Conservation (phyloP, 1,140 invertebrate species). For the Orius laevigatus region DNA sequence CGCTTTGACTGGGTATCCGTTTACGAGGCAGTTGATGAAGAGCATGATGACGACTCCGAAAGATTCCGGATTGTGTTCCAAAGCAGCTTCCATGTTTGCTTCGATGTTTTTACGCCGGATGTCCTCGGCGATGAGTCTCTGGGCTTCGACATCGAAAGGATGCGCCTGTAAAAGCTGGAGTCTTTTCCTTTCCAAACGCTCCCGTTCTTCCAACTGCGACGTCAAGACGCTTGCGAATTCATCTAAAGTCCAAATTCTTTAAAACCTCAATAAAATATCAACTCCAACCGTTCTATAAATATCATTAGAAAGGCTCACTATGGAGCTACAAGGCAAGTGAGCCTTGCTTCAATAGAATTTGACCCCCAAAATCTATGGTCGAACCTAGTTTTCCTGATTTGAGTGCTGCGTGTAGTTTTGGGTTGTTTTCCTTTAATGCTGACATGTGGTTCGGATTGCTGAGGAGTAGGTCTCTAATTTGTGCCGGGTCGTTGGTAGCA, state of each 20-base stretch:
- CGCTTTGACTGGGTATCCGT: slow-evolving; percentile 88
- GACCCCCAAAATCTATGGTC: not conserved
- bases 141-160: slow-evolving; percentile 88
- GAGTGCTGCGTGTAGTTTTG: slow-evolving; percentile 75
- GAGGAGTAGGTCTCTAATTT: slow-evolving; percentile 74
- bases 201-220: slow-evolving; percentile 59
- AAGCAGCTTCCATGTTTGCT: slow-evolving; percentile 95
- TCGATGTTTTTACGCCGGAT: slow-evolving; percentile 92
- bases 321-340: no score
- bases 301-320: no score
- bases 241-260: slow-evolving; percentile 31
- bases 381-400: slow-evolving; percentile 61
- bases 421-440: slow-evolving; percentile 84
- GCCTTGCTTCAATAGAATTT: no score
- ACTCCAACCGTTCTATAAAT: not conserved
- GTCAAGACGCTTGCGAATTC: slow-evolving; percentile 64
- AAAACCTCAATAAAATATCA: not conserved
- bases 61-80: slow-evolving; percentile 94
- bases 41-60: slow-evolving; percentile 97
- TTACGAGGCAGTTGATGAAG: slow-evolving; percentile 88
- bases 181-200: slow-evolving; percentile 64
- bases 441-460: slow-evolving; percentile 84
- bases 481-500: slow-evolving; percentile 67
- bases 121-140: slow-evolving; percentile 85
- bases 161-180: slow-evolving; percentile 75